These are phyloP conservation scores for Girardia tigrina DNA, from an alignment of 2,888 invertebrate species.

Conservation along the genomic window DNA sequence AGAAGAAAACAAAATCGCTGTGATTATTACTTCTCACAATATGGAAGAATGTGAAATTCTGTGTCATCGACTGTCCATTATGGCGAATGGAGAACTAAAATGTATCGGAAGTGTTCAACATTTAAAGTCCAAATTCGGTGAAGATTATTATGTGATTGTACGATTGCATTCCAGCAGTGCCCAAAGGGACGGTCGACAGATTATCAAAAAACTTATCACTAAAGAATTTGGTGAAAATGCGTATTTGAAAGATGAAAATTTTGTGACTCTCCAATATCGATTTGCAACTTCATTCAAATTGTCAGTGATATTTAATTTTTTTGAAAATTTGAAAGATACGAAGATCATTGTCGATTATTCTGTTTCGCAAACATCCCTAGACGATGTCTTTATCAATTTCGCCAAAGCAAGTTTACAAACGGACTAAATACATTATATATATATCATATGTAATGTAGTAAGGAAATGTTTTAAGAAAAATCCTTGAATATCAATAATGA, in stretches of 20 bases:
- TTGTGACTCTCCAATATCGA: conserved; percentile 45
- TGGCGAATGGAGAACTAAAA: conserved; percentile 50
- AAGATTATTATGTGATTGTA: conserved; percentile 47
- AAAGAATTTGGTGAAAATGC: background rate
- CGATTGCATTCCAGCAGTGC: conserved; percentile 41
- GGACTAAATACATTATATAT: too few relatives aligned
- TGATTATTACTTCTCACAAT: conserved; percentile 54
- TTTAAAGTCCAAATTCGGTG: conserved; percentile 51
- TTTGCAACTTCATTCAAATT: conserved; percentile 46
- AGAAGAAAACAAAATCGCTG: conserved; percentile 49
- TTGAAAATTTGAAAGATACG: conserved; percentile 46
- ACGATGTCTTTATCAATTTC: conserved; percentile 54
- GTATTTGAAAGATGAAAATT: conserved; percentile 28
- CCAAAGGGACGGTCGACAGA: background rate
- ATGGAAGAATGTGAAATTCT: conserved; percentile 52
- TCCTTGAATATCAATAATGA: too few relatives aligned
- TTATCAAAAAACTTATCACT: background rate
- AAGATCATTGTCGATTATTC: conserved; percentile 52
- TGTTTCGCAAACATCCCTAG: conserved; percentile 55
- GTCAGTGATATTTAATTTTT: conserved; percentile 51
- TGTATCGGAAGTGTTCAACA: conserved; percentile 52
- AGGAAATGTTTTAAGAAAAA: too few relatives aligned
- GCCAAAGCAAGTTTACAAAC: too few relatives aligned
- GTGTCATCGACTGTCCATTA: conserved; percentile 49
- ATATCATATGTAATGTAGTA: too few relatives aligned